Evolutionary conservation across 2,113 vertebrate genomes (phyloP), one percentile per base, ranked within the genome.

Genomic region (Gila orcuttii): DNA sequence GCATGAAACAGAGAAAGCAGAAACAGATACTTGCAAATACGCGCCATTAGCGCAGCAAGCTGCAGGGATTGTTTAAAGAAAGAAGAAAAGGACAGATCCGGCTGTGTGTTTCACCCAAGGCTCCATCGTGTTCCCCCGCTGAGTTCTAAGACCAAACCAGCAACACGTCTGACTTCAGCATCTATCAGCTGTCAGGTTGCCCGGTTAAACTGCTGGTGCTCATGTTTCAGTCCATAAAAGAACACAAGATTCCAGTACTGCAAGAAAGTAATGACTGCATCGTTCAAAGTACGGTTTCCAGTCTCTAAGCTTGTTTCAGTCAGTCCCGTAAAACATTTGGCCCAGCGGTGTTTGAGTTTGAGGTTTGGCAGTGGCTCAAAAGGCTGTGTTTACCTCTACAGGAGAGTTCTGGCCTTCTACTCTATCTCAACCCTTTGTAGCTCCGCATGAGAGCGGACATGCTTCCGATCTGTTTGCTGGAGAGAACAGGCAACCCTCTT

Each of bases 331-430:
- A 74, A 88, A 74, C 78, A 31, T 81, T 90, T 85, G 66, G 85
- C 89, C 74, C 86, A 28, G 57, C 87, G 89, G 88, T 83, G 85
- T 91, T 92, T 15, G 69, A 77, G 85, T 83, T 75, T 90, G 89
- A 86, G 91, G 91, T 91, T 85, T 95, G 93, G 93, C 90, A 59
- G 33, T 6, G 59, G 17, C 82, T 87, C 92, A 86, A 64, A 59
- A 71, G 86, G 86, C 90, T 84, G 73, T 89, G 91, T 93, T 93
- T 90, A 91, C 89, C 88, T 84, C 86, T 74, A 84, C 87, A 77
- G 64, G 75, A 87, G 87, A 88, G 87, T 85, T 83, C 69, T 88
- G 90, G 87, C 89, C 92, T 90, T 93, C 88, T 89, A 85, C 84
- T 89, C 60, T 81, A 76, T 66, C 84, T 77, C 83, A 79, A 36